Base-by-base conservation (phyloP, 2,797 vertebrate genomes). In the Sebastes reedi region DNA sequence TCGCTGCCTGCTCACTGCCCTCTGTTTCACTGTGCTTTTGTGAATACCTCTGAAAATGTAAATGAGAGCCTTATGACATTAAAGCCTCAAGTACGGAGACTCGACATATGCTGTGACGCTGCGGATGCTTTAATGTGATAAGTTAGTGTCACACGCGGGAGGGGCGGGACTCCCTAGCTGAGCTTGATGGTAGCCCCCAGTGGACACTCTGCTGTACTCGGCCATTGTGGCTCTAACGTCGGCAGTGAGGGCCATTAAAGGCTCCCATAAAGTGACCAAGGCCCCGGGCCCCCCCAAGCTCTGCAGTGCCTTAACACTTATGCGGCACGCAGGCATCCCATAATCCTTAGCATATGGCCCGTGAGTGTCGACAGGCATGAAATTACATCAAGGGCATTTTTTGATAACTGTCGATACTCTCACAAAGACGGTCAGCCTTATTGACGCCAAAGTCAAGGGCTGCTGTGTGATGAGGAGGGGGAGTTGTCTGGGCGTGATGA, bases 331-430 rank as follows among this genome's bases (percentile, higher is more conserved):
- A 91, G 91, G 86, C 92, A 92, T 95, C 94, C 94, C 93, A 93
- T 96, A 95, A 96, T 94, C 95, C 96, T 94, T 91, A 94, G 96
- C 96, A 95, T 95, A 96, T 94, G 96, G 95, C 89, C 94, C 1
- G 75, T 88, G 95, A 95, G 95, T 95, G 97, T 96, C 95, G 95
- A 97, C 95, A 95, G 95, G 96, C 95, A 96, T 96, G 95, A 97
- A 97, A 97, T 97, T 97, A 96, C 97, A 97, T 97, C 97, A 98
- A 98, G 97, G 97, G 97, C 97, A 95, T 97, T 97, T 95, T 98
- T 97, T 98, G 97, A 98, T 98, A 98, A 97, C 96, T 95, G 96
- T 97, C 97, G 95, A 97, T 97, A 97, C 94, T 94, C 95, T 92
- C 95, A 94, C 95, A 96, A 97, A 96, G 94, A 95, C 87, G 69